These are phyloP conservation scores for Hypomesus transpacificus DNA, from an alignment of 2,113 vertebrate genomes.

Conservation along the genomic window DNA sequence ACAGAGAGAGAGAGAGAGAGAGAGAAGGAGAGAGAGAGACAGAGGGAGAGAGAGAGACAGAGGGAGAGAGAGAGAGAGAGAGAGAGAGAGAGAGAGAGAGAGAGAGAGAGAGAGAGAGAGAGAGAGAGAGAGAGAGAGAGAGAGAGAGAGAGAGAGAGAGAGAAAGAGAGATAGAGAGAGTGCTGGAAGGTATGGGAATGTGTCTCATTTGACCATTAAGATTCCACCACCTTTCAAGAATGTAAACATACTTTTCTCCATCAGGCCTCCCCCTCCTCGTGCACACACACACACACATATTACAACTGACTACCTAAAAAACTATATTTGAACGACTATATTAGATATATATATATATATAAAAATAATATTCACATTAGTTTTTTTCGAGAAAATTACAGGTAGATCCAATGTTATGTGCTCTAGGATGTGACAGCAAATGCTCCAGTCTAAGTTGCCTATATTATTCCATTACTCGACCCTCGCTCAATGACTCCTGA, in stretches of 20 bases:
- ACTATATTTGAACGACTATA: not conserved
- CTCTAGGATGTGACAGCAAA: no score
- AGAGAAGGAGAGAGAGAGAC: constrained; percentile 57
- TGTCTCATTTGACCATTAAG: constrained; percentile 54
- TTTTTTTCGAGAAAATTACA: no score
- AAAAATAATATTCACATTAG: no score
- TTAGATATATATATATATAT: no score
- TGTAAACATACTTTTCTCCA: not conserved
- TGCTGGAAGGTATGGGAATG: constrained; percentile 26
- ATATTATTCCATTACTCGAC: no score
- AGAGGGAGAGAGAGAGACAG: constrained; percentile 55
- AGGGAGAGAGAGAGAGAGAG: no score
- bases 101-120: constrained; percentile 58
- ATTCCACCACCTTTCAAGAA: constrained; percentile 67
- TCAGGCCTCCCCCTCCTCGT: not conserved
- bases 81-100: constrained; percentile 58
- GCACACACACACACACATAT: not conserved
- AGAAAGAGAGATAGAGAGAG: constrained; percentile 57
- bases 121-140: no score
- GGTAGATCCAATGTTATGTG: no score
- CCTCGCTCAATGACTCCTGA: not conserved
- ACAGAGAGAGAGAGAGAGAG: constrained; percentile 23
- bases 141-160: no score
- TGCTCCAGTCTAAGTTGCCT: no score
- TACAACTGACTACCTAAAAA: not conserved